Evolutionary conservation across 2,113 vertebrate species (phyloP).

Genomic region (Barbus barbus): DNA sequence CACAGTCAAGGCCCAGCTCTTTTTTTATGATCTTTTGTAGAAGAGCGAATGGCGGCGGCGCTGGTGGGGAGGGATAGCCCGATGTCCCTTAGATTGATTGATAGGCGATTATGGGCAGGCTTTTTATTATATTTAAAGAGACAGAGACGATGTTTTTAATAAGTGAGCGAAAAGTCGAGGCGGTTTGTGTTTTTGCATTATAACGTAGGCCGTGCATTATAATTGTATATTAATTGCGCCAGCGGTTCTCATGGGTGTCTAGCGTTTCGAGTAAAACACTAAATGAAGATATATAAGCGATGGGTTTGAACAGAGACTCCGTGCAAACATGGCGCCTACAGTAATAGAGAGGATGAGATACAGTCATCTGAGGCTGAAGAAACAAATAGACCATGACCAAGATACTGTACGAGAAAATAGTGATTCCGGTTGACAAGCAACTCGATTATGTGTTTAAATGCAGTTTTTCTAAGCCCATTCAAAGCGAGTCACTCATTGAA

Average conservation of each 20-base stretch:
- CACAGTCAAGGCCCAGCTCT: constrained; percentile 65
- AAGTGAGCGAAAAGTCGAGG: not conserved
- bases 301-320: not conserved
- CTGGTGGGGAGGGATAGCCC: constrained; percentile 54
- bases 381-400: not conserved
- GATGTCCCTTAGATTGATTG: constrained; percentile 57
- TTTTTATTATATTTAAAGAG: constrained; percentile 54
- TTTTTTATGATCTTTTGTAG: constrained; percentile 48
- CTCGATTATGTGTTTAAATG: not conserved
- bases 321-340: constrained; percentile 56
- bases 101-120: constrained; percentile 51
- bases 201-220: too few relatives aligned
- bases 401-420: not conserved
- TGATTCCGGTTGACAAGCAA: not conserved
- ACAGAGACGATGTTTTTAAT: constrained; percentile 28
- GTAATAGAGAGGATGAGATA: constrained; percentile 9
- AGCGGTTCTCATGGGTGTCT: not conserved
- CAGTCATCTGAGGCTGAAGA: not conserved
- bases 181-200: not conserved
- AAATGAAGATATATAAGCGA: not conserved
- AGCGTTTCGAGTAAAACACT: not conserved
- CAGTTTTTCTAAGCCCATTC: not conserved
- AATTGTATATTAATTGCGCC: not conserved
- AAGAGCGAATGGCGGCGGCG: constrained; percentile 49
- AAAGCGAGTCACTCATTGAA: not conserved